Percentiles rank a stretch among this genome's conserved stretches.
Conservation (phyloP, 1,140 invertebrate species). For the Cotesia chilonis region DNA sequence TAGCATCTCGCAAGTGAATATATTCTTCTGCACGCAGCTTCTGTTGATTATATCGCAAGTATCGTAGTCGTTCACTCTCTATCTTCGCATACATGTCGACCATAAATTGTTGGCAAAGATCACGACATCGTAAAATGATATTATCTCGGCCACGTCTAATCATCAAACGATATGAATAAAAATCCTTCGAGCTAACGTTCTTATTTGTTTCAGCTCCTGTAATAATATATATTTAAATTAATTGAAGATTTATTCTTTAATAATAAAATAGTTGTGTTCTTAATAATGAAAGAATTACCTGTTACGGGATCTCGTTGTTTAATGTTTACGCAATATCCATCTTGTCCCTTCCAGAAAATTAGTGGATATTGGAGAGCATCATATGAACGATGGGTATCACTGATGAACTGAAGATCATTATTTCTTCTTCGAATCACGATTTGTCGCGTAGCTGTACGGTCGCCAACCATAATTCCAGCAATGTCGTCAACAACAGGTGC, state of each 20-base stretch:
- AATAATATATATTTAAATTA: neutral
- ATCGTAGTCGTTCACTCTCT: constrained; percentile 60
- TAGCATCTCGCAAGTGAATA: too few relatives aligned
- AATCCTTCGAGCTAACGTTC: too few relatives aligned
- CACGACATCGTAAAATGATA: too few relatives aligned
- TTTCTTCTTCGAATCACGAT: neutral
- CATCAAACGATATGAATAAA: too few relatives aligned
- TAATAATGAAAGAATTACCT: constrained; percentile 31
- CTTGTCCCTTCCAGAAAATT: too few relatives aligned
- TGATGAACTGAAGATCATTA: neutral
- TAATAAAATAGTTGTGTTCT: neutral
- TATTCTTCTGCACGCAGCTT: too few relatives aligned
- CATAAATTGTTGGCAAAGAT: constrained; percentile 10
- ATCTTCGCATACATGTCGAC: constrained; percentile 64
- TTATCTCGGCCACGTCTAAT: too few relatives aligned
- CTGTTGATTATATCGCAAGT: constrained; percentile 60
- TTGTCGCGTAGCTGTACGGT: neutral
- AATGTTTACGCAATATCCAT: constrained; percentile 32
- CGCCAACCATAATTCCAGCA: neutral
- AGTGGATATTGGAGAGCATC: too few relatives aligned
- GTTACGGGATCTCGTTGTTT: constrained; percentile 35
- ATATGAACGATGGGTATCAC: constrained; percentile 21
- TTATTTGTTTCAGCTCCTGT: neutral
- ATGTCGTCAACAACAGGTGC: neutral
- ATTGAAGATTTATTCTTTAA: neutral